Percentiles rank a stretch among this genome's conserved stretches.
Evolutionary conservation across 2,113 vertebrate species (phyloP).

Genomic region (Sclerurus mexicanus): DNA sequence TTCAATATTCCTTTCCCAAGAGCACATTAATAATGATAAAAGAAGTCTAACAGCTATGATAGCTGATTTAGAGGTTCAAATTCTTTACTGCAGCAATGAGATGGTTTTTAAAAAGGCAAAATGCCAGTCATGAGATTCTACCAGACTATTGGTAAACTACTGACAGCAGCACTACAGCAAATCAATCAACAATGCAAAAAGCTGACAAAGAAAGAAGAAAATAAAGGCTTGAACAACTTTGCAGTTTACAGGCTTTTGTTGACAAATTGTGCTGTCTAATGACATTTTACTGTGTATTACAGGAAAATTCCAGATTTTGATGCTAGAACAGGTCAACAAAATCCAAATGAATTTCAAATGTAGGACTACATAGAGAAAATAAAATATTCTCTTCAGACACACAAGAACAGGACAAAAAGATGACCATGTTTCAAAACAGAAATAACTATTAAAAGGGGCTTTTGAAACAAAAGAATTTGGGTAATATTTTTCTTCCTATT

Average conservation of each 20-base stretch:
- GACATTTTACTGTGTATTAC: slow-evolving; percentile 56
- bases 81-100: slow-evolving; percentile 68
- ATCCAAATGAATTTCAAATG: neutral
- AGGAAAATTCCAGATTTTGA: slow-evolving; percentile 50
- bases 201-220: slow-evolving; percentile 75
- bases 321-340: slow-evolving; percentile 10
- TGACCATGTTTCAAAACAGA: neutral
- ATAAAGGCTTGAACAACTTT: slow-evolving; percentile 68
- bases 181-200: slow-evolving; percentile 78
- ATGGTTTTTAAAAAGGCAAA: slow-evolving; percentile 79
- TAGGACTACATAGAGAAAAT: neutral
- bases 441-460: neutral
- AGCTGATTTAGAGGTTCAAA: slow-evolving; percentile 62
- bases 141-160: slow-evolving; percentile 75
- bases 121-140: slow-evolving; percentile 77
- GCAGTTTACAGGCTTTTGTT: slow-evolving; percentile 72
- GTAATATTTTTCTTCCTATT: neutral
- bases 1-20: slow-evolving; percentile 72
- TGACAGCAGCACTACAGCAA: slow-evolving; percentile 78
- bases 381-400: neutral
- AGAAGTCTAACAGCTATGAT: slow-evolving; percentile 52
- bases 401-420: neutral
- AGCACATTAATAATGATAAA: slow-evolving; percentile 75
- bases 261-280: slow-evolving; percentile 67
- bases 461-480: neutral